A percentile compares a stretch with the other conserved stretches of the same genome.
Evolutionary conservation across 53 echinoderm and acorn worm genomes (phyloP).

Genomic region (Zoroaster sp.): DNA sequence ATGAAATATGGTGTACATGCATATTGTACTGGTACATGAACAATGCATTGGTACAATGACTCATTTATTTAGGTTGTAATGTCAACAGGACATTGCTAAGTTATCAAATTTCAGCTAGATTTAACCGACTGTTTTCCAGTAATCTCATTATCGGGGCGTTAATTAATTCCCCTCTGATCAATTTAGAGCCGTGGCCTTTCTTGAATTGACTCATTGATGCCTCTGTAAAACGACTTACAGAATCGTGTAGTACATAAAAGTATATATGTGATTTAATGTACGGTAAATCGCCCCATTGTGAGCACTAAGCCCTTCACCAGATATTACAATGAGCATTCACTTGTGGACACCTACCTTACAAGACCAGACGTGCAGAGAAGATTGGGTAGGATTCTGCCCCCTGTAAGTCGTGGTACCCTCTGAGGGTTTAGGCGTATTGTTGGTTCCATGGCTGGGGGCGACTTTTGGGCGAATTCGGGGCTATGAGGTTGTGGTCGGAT

Average conservation of each 20-base stretch:
- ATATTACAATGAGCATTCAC: background rate
- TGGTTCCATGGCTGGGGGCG: background rate
- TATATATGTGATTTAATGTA: too few species aligned
- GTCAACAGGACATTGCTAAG: constrained; percentile 2
- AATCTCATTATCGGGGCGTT: background rate
- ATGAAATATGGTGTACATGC: too few species aligned
- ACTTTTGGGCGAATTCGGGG: background rate
- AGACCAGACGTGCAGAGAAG: background rate
- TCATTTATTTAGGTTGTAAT: background rate
- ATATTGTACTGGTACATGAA: too few species aligned
- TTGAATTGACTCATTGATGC: background rate
- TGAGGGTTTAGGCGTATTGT: background rate
- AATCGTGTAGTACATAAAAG: too few species aligned
- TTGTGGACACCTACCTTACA: background rate
- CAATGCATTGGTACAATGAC: background rate
- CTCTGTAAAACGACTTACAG: too few species aligned
- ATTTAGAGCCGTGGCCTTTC: background rate
- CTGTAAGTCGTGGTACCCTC: background rate
- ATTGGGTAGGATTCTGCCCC: background rate
- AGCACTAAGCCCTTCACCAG: background rate
- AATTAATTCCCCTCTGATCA: background rate
- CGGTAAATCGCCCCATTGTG: too few species aligned
- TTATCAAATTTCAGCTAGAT: background rate
- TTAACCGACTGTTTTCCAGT: background rate
- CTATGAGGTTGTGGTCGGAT: too few species aligned